Base-by-base conservation (phyloP, 1,140 invertebrate species). In the Onthophagus taurus region DNA sequence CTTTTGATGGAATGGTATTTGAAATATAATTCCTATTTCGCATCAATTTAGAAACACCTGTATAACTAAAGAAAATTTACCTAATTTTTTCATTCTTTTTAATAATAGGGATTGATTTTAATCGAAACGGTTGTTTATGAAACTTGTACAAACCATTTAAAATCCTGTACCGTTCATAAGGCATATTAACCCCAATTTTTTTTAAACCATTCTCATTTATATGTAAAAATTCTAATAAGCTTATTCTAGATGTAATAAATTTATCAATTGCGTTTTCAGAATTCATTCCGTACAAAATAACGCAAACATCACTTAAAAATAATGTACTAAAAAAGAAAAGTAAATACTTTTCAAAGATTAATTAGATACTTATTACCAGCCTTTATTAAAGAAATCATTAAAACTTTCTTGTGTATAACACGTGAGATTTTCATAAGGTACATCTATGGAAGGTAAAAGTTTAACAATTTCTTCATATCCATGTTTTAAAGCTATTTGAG, bases 231-330 rank as follows among this genome's bases (percentile, higher is more conserved):
- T 68, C 54, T 5, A 52, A 53, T 30, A 74, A 50, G 33, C 16
- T 30, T 3, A 44, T 16, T 16, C 58, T 57, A 4, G 64, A 59
- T 17, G 65, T 58, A 5, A 53, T 49, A 45, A 72, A 66, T 38
- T 60, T 16, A 34, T 61, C 50, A n/a, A 64, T 47, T 38, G 62
- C 42, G 30, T 53, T 50, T n/a, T 59, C 48, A 52, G 63, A 55
- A 31, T 56, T 49, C 18, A 67, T 57, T 2, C 66, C 59, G 6
- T 50, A 43, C 6, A 74, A 47, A 13, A 72, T 61, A 30, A 48
- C 31, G 35, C 53, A 56, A 1, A 70, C 49, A 48, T 72, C 69
- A 35, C 55, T 57, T 26, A 65, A 63, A 53, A 71, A 74, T 49
- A 63, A 55, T 4, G 69, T 66, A 16, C 67, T 70, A 13, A 29